phyloP scores from a whole-genome alignment of 2,113 vertebrate species.

The Prionailurus bengalensis region DNA sequence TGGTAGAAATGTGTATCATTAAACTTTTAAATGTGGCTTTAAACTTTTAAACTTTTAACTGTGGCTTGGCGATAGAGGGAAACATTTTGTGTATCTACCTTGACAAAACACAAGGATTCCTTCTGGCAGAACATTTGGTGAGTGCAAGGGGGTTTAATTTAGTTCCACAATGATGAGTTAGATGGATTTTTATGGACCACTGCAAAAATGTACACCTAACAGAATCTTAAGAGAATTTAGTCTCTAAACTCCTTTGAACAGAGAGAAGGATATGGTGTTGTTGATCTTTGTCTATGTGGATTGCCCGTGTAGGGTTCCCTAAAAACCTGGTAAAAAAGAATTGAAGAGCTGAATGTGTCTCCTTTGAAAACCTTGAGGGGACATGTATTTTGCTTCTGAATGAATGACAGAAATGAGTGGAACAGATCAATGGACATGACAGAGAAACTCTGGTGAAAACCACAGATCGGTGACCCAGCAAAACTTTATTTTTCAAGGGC shows the following conservation, averaged over 20 bases:
- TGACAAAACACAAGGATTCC: conserved; percentile 49
- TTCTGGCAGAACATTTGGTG: conserved; percentile 41
- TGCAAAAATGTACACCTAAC: neutral
- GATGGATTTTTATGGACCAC: neutral
- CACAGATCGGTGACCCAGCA: neutral
- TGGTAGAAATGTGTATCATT: conserved; percentile 61
- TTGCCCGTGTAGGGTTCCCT: neutral
- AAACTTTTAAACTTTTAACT: neutral
- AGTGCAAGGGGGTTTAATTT: conserved; percentile 19
- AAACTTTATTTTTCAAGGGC: conserved; percentile 41
- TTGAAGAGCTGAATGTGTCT: neutral
- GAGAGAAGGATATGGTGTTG: neutral
- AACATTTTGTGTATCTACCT: conserved; percentile 51
- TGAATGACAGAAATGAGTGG: conserved; percentile 10
- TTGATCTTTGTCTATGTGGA: neutral
- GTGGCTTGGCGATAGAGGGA: neutral
- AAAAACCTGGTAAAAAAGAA: neutral
- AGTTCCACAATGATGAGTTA: neutral
- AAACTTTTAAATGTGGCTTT: conserved; percentile 24
- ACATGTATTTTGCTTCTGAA: neutral
- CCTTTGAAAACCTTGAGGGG: neutral
- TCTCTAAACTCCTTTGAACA: neutral
- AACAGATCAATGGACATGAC: neutral
- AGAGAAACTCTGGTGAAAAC: conserved; percentile 38
- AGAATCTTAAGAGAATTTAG: conserved; percentile 23